phyloP scores from a whole-genome alignment of 2,888 invertebrate genomes.

The Patella pellucida region DNA sequence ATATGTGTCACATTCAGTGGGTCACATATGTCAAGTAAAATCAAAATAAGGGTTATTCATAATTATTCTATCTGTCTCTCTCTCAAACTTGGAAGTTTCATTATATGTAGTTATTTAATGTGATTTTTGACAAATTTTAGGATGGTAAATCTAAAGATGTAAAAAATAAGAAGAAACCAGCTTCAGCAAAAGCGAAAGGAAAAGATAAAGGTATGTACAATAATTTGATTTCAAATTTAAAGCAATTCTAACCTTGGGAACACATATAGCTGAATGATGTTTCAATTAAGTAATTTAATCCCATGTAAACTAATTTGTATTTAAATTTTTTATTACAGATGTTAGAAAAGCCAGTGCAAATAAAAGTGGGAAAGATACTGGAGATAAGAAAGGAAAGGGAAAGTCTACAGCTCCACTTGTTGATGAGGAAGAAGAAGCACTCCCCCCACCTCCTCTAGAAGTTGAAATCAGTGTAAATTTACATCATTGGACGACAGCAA shows the following conservation, averaged over 20 bases:
- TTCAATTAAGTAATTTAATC: too few species aligned
- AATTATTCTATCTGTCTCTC: too few species aligned
- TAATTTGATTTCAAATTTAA: too few species aligned
- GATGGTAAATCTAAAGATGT: constrained; percentile 32
- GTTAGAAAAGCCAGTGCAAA: constrained; percentile 36
- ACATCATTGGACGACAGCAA: constrained; percentile 66
- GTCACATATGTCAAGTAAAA: too few species aligned
- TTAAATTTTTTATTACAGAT: constrained; percentile 4
- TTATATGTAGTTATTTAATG: too few species aligned
- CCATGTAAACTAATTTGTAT: too few species aligned
- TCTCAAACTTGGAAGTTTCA: too few species aligned
- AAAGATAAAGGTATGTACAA: constrained; percentile 39
- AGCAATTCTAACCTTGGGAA: too few species aligned
- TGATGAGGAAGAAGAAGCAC: constrained; percentile 45
- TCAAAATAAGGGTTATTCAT: too few species aligned
- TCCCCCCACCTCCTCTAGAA: constrained; percentile 58
- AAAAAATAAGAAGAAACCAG: constrained; percentile 52
- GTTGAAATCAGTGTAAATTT: constrained; percentile 55
- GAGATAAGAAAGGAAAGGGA: constrained; percentile 44
- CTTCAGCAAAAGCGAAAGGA: constrained; percentile 44
- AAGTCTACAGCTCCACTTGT: constrained; percentile 33
- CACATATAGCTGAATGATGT: too few species aligned
- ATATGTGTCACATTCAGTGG: too few species aligned
- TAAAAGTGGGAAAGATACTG: constrained; percentile 44
- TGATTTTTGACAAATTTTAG: too few species aligned